phyloP scores from a whole-genome alignment of 2,113 vertebrate species.

The Malurus alboscapulatus region DNA sequence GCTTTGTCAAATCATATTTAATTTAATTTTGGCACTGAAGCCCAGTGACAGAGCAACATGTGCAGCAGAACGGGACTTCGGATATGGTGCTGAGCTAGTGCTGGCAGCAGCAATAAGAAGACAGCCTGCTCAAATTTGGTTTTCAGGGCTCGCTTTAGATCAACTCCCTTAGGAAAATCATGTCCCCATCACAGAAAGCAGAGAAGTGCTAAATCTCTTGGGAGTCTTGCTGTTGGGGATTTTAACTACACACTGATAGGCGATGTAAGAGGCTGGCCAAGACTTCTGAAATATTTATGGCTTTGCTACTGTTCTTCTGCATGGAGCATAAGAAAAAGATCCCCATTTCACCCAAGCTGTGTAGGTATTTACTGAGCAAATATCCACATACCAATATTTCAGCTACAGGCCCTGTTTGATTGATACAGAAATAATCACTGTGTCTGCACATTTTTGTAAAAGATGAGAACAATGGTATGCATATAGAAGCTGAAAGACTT shows the following conservation, averaged over 20 bases:
- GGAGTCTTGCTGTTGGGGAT: not conserved
- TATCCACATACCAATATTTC: not conserved
- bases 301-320: not conserved
- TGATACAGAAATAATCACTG: not conserved
- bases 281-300: not conserved
- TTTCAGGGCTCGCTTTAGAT: not conserved
- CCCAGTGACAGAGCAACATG: not conserved
- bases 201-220: not conserved
- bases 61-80: not conserved
- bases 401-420: not conserved
- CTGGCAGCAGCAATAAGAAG: not conserved
- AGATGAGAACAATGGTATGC: rapidly evolving
- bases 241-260: not conserved
- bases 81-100: not conserved
- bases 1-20: not conserved
- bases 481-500: not conserved
- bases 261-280: not conserved
- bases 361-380: not conserved
- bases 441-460: not conserved
- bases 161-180: not conserved
- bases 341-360: not conserved
- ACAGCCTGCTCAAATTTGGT: not conserved
- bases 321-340: rapidly evolving
- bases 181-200: not conserved
- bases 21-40: not conserved